Evolutionary conservation across 2,797 vertebrate genomes (phyloP), one percentile per base, ranked within the genome.

Genomic region (Betta splendens): DNA sequence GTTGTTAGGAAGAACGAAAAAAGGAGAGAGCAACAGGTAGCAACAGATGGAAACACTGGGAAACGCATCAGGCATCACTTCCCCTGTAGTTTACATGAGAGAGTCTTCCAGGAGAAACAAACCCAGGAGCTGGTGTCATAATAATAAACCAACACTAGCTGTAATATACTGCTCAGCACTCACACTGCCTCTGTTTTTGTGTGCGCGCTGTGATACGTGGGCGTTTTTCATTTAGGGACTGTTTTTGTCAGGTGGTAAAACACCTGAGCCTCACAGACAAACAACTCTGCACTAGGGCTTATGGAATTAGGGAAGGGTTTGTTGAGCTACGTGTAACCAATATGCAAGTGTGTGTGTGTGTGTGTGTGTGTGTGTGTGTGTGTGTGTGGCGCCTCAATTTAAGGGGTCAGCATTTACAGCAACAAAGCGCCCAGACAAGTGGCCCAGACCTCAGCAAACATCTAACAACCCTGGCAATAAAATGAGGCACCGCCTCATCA

Each of bases 401-500:
- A 32, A 57, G 50, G 43, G 48, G 53, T 38, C 7, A 2, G 49
- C 59, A 48, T 44, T n/a, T n/a, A n/a, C n/a, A n/a, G n/a, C n/a
- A n/a, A n/a, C n/a, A n/a, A n/a, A n/a, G n/a, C 63, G 56, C 37
- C 48, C 42, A 51, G 20, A 40, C 25, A n/a, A n/a, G n/a, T 73
- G 73, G 76, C 54, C 39, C 26, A 11, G 50, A 49, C 53, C 33
- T 26, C 20, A 21, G 45, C 37, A 51, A 38, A 56, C 26, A 35
- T 58, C 61, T 29, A 63, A 36, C 61, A 69, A 39, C 45, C 64
- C 52, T 38, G 32, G 52, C 51, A 61, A 75, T 81, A 69, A 83
- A 77, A 20, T 53, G 53, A 28, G 50, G 74, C 73, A 53, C 79
- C 80, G 75, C 84, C 28, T 75, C 70, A 71, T 62, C 13, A 60